Evolutionary conservation across 2,113 vertebrate genomes (phyloP).

Genomic region (Proterorhinus semilunaris): DNA sequence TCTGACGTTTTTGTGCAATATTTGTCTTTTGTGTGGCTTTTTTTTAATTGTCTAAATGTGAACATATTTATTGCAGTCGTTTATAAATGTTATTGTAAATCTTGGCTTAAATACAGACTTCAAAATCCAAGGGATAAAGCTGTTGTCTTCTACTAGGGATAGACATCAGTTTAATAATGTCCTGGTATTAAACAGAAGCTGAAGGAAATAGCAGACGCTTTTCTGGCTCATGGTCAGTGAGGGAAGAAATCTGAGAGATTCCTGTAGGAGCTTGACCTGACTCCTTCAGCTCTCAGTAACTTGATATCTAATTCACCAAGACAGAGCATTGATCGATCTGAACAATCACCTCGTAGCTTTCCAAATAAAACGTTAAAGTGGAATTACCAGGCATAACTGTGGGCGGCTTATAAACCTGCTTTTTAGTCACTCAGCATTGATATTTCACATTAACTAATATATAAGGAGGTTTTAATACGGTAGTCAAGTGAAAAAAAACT

Average conservation of each 20-base stretch:
- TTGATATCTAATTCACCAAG: conserved; percentile 21
- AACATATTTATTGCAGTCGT: no score
- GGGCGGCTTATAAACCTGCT: no score
- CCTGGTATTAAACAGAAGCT: background rate
- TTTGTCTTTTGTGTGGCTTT: no score
- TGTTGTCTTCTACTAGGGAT: conserved; percentile 16
- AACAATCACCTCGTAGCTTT: background rate
- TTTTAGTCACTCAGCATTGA: no score
- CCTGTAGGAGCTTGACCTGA: conserved; percentile 7
- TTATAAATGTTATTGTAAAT: background rate
- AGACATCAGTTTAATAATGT: conserved; percentile 13
- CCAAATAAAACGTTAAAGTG: background rate
- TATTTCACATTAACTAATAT: no score
- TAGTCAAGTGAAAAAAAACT: no score
- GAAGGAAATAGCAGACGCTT: background rate
- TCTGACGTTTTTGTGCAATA: no score
- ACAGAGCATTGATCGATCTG: background rate
- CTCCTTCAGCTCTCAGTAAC: conserved; percentile 13
- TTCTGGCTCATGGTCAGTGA: conserved; percentile 1
- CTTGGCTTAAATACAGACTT: conserved; percentile 14
- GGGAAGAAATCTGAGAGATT: conserved; percentile 35
- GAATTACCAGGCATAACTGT: no score
- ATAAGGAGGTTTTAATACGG: no score
- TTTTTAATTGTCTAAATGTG: no score
- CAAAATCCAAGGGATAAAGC: conserved; percentile 42